These are phyloP conservation scores for Macrotus californicus DNA, from an alignment of 2,113 vertebrate species.

Conservation along the genomic window DNA sequence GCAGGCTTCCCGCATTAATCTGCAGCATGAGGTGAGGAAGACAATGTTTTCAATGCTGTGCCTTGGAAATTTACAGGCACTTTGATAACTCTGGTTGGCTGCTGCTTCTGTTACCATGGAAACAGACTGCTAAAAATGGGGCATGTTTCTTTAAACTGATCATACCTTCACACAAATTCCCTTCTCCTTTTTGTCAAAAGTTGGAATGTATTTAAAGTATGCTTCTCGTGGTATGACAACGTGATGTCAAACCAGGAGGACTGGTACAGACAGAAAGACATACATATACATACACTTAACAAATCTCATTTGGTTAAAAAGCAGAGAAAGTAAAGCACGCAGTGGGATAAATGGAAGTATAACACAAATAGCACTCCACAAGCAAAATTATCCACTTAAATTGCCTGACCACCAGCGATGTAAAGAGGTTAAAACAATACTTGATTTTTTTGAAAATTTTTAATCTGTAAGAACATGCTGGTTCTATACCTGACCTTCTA, in stretches of 20 bases:
- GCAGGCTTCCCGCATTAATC: constrained; percentile 13
- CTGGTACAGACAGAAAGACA: not conserved
- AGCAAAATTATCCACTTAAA: not conserved
- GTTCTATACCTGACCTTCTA: not conserved
- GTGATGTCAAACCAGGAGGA: not conserved
- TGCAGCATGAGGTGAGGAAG: constrained; percentile 56
- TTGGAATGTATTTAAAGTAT: constrained; percentile 46
- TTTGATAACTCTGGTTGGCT: constrained; percentile 63
- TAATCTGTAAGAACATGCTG: not conserved
- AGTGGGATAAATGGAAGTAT: not conserved
- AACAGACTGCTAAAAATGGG: constrained; percentile 77
- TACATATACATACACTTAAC: not conserved
- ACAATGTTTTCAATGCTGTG: constrained; percentile 57
- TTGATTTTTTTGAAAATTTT: not conserved
- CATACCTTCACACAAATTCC: constrained; percentile 59
- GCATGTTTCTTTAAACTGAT: constrained; percentile 64
- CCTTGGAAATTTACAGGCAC: constrained; percentile 77
- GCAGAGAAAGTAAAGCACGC: not conserved
- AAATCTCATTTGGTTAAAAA: not conserved
- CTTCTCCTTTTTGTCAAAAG: constrained; percentile 60
- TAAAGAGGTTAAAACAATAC: not conserved
- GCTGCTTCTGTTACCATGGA: constrained; percentile 77
- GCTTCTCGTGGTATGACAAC: constrained; percentile 2
- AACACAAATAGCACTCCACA: not conserved
- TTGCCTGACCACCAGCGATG: not conserved